These are phyloP conservation scores for Percopsis omiscomaycus DNA, from an alignment of 2,797 vertebrate genomes.

Conservation along the genomic window DNA sequence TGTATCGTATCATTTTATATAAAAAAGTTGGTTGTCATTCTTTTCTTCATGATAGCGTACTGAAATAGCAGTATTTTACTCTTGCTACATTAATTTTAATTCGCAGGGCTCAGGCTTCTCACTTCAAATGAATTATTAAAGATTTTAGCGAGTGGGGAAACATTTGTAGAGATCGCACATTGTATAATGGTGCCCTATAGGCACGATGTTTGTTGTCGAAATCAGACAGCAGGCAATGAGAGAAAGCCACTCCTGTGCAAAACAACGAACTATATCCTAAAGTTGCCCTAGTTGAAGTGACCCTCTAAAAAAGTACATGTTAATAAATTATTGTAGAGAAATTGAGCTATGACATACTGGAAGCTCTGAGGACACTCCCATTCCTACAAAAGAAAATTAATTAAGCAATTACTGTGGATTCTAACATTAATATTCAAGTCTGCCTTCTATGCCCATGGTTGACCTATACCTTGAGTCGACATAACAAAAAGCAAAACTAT, in stretches of 20 bases:
- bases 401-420: no score
- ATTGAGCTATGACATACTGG: no score
- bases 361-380: no score
- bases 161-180: conserved; percentile 52
- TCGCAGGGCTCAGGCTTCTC: conserved; percentile 24
- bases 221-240: conserved; percentile 34
- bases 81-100: conserved; percentile 50
- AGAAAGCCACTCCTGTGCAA: conserved; percentile 10
- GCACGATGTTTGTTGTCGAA: conserved; percentile 32
- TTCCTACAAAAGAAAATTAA: no score
- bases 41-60: conserved; percentile 1
- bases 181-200: conserved; percentile 57
- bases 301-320: background rate
- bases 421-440: no score
- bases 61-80: conserved; percentile 8
- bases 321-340: no score
- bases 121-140: conserved; percentile 73
- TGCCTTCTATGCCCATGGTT: no score
- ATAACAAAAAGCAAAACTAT: no score
- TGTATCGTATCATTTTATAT: background rate
- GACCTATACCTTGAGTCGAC: no score
- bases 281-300: conserved; percentile 24
- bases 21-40: background rate
- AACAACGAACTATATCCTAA: conserved; percentile 11
- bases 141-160: conserved; percentile 48